These are phyloP conservation scores for Ceyx margarethae DNA, from an alignment of 2,113 vertebrate species.

Conservation along the genomic window DNA sequence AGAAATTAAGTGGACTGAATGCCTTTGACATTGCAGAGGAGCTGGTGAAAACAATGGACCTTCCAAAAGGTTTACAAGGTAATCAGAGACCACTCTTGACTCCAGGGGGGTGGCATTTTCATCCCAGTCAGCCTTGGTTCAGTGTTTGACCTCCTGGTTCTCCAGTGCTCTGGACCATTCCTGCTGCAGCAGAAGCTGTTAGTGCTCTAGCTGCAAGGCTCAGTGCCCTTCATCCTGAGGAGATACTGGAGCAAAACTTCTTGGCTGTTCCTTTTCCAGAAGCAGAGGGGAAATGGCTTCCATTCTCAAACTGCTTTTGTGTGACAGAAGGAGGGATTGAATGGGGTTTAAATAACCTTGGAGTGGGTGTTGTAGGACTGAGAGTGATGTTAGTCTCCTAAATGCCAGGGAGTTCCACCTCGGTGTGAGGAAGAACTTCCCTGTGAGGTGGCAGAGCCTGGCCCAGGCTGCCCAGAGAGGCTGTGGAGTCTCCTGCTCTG, in stretches of 20 bases:
- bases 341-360: neutral
- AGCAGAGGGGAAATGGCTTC: neutral
- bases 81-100: neutral
- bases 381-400: neutral
- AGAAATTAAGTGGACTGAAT: constrained; percentile 93
- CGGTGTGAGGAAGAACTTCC: no score
- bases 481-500: no score
- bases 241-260: neutral
- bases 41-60: constrained; percentile 97
- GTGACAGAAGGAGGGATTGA: neutral
- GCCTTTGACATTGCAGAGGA: constrained; percentile 98
- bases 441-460: no score
- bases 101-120: neutral
- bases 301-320: neutral
- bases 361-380: neutral
- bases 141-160: neutral
- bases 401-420: neutral
- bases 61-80: constrained; percentile 97
- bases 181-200: neutral
- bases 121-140: neutral
- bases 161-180: neutral
- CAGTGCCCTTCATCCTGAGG: neutral
- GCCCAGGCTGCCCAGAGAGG: no score
- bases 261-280: neutral
- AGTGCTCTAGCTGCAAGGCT: neutral